phyloP scores from a whole-genome alignment of 2,113 vertebrate species.

The Redunca redunca region DNA sequence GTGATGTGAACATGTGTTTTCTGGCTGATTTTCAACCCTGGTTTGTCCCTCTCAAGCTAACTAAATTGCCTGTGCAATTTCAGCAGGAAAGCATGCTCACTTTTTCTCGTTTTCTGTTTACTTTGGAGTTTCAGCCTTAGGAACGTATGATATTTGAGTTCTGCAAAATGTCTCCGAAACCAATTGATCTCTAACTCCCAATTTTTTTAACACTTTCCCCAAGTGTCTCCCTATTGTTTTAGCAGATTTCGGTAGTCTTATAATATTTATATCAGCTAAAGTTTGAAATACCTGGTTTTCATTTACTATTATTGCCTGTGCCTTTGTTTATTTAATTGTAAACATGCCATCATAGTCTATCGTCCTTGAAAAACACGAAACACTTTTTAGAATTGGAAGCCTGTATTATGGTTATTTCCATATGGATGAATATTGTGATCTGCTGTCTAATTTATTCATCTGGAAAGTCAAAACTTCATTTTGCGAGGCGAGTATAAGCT shows the following conservation, averaged over 20 bases:
- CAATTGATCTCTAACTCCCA: neutral
- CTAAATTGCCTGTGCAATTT: slow-evolving; percentile 14
- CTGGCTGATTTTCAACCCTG: neutral
- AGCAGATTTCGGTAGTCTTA: neutral
- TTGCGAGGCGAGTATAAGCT: slow-evolving; percentile 33
- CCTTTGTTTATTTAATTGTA: slow-evolving; percentile 47
- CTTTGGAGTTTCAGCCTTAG: neutral
- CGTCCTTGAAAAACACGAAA: slow-evolving; percentile 32
- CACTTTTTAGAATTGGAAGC: neutral
- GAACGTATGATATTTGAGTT: neutral
- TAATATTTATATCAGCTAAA: neutral
- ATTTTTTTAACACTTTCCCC: neutral
- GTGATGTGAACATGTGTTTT: neutral
- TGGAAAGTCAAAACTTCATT: slow-evolving; percentile 54
- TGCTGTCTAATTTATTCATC: slow-evolving; percentile 60
- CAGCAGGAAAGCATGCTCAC: neutral
- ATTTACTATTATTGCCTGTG: neutral
- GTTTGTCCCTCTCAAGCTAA: neutral
- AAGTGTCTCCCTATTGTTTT: neutral
- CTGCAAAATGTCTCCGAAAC: neutral
- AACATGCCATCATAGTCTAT: slow-evolving; percentile 34
- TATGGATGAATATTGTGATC: slow-evolving; percentile 38
- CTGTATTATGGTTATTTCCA: slow-evolving; percentile 51
- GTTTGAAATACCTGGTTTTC: slow-evolving; percentile 40
- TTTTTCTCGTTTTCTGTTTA: slow-evolving; percentile 25